phyloP scores from a whole-genome alignment of 23 tunicate genomes.

The Oikopleura albicans region DNA sequence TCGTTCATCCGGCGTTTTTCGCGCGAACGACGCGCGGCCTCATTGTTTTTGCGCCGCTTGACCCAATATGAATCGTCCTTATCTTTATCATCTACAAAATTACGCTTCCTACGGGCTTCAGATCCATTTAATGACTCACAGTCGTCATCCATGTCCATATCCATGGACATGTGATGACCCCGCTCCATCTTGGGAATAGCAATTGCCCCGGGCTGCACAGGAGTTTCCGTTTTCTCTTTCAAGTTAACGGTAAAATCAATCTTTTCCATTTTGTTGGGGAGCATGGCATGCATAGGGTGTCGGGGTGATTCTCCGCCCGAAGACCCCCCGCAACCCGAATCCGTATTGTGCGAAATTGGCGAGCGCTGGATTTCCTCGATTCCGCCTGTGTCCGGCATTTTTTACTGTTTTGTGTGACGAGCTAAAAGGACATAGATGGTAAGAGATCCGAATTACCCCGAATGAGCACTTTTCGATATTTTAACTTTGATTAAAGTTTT shows the following conservation, averaged over 20 bases:
- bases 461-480: no score
- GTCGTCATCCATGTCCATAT: neutral
- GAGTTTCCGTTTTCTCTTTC: neutral
- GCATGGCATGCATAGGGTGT: neutral
- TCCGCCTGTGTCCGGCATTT: no score
- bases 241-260: neutral
- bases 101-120: constrained; percentile 35
- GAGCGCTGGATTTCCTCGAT: constrained; percentile 2
- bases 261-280: no score
- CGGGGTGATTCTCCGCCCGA: constrained; percentile 10
- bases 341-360: neutral
- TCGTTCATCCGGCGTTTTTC: constrained; percentile 68
- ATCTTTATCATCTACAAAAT: constrained; percentile 56
- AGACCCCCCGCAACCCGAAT: neutral
- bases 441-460: no score
- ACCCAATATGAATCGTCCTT: constrained; percentile 73
- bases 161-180: neutral
- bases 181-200: neutral
- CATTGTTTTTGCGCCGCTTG: constrained; percentile 53
- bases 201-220: neutral
- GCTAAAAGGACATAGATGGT: no score
- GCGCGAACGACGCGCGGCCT: constrained; percentile 60
- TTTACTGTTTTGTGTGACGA: no score
- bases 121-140: neutral
- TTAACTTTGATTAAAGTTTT: neutral